Evolutionary conservation across 2,888 invertebrate species (phyloP).

Genomic region (Tolmerus cingulatus): DNA sequence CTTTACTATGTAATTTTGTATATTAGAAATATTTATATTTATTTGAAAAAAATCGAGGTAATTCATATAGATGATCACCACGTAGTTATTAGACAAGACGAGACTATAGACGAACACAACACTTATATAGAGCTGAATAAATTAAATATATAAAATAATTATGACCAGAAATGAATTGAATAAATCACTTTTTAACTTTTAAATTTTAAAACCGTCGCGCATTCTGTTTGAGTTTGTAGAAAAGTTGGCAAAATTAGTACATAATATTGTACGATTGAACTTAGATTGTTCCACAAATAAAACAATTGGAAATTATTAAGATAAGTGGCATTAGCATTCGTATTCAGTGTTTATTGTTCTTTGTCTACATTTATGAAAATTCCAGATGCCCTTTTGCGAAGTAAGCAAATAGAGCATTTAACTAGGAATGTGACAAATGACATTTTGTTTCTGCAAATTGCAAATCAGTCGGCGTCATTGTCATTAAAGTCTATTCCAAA

Average conservation of each 20-base stretch:
- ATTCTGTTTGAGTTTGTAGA: not conserved
- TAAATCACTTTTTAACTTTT: not conserved
- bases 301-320: not conserved
- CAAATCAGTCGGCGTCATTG: constrained; percentile 40
- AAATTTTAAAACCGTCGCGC: not conserved
- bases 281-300: not conserved
- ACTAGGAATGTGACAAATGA: constrained; percentile 17
- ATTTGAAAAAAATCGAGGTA: not conserved
- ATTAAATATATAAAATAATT: not conserved
- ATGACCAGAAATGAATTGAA: not conserved
- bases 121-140: not conserved
- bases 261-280: not conserved
- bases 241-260: not conserved
- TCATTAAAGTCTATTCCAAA: not conserved
- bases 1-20: not conserved
- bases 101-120: not conserved
- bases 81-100: not conserved
- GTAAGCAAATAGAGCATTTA: not conserved
- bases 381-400: not conserved
- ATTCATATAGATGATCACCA: not conserved
- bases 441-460: constrained; percentile 14
- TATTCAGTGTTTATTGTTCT: not conserved
- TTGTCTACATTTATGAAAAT: not conserved
- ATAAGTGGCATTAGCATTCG: not conserved
- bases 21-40: not conserved